Base-by-base conservation (phyloP, 92 coral and sea anemone genomes). In the Zoanthus solanderi region DNA sequence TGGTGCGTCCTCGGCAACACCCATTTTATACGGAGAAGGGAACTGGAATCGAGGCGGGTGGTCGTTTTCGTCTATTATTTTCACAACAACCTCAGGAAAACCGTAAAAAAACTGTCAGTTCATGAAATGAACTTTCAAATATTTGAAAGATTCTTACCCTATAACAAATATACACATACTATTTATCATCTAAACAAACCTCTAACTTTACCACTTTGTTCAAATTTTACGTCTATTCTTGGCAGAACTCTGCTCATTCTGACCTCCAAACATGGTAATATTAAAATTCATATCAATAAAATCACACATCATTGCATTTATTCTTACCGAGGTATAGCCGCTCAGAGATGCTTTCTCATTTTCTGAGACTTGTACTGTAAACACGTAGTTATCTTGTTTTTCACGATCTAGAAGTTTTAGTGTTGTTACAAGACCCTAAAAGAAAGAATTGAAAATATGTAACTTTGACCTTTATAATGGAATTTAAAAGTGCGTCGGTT, bases 1-100 rank as follows among this genome's bases (percentile, higher is more conserved):
- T 5, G 90, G 89, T 11, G 88, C 94, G 85, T 90, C 79, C 76
- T 96, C 98, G 29, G 58, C 57, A 57, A 83, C 95, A 84, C 89
- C 89, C 98, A 96, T 96, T 88, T 93, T 96, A 57, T 95, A 91
- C 17, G 98, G 98, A 66, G 98, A 88, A 31, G 86, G 92, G 84
- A 96, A 96, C 95, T 96, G 98, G 92, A 96, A 96, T 89, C 84
- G 83, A 11, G 98, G 98, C 14, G 95, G 88, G 68, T 96, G 92
- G 87, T 96, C 96, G 67, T 96, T 96, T 16, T 72, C 93, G 69
- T 95, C 98, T 28, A 92, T 76, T 17, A 96, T 92, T 54, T 93
- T 90, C 12, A 96, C 92, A 28, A 91, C 93, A 11, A 96, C 98
- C 98, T 96, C 15, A 2, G 72, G 23, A n/a, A 66, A 29, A 30